Evolutionary conservation across 2,113 vertebrate species (phyloP).

Genomic region (Acinonyx jubatus): DNA sequence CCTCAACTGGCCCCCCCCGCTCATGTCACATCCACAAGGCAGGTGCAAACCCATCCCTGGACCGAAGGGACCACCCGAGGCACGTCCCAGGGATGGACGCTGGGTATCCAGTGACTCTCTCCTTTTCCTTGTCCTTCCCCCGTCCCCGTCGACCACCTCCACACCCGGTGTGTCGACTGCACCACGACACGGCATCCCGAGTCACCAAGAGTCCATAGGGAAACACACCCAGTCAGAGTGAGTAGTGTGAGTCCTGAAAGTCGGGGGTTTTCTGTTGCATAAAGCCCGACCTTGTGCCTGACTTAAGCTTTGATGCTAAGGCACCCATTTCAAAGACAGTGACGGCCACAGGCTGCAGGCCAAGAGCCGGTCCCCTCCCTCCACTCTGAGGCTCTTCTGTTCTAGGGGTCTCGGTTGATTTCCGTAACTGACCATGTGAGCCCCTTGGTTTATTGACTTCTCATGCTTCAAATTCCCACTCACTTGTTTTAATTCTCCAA

Average conservation of each 20-base stretch:
- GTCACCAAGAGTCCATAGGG: not conserved
- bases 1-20: not conserved
- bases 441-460: not conserved
- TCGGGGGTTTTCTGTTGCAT: not conserved
- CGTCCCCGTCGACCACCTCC: too few species aligned
- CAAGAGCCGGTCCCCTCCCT: not conserved
- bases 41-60: not conserved
- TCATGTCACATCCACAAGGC: not conserved
- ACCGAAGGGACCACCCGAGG: not conserved
- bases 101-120: not conserved
- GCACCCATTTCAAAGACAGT: not conserved
- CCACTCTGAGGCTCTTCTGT: not conserved
- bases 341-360: not conserved
- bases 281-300: not conserved
- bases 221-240: not conserved
- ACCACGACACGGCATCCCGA: accelerated
- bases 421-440: not conserved
- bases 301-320: not conserved
- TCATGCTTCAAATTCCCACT: not conserved
- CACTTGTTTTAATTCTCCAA: not conserved
- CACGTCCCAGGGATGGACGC: not conserved
- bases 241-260: not conserved
- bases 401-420: not conserved
- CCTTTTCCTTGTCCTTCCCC: not conserved
- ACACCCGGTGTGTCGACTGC: accelerated